Base-by-base conservation (phyloP, 2,797 vertebrate species). In the Anomalospiza imberbis region DNA sequence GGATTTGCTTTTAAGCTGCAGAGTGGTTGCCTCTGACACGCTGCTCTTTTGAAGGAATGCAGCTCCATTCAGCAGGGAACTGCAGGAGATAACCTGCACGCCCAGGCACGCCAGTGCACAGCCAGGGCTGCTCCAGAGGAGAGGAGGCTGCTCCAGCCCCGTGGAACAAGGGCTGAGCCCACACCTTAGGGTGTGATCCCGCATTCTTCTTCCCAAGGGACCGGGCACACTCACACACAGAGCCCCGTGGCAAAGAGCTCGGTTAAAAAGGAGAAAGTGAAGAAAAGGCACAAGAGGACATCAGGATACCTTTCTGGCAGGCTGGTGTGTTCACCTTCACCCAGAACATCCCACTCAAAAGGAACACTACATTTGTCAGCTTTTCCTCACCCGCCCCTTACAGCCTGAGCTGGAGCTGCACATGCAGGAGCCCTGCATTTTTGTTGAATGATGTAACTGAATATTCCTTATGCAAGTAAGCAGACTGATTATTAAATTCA, bases 151-250 rank as follows among this genome's bases (percentile, higher is more conserved):
- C 34, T 31, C 29, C 73, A 47, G 73, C 73, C 48, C 63, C 29
- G 6, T 0, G 74, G 85, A 92, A n/a, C 65, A 1, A 40, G 77
- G 78, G 85, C 15, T 44, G 62, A 96, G 89, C 83, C 83, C 93
- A 89, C 96, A 97, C 93, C 95, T 96, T 32, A 82, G 90, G 88
- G 73, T 42, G 78, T 88, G 94, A 95, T 12, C 65, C 66, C 83
- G 19, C 90, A 51, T 89, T 90, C 83, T 25, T 58, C 18, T 85
- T 91, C 83, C 70, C 79, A 28, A 84, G 71, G 93, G 82, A 90
- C 68, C 47, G 79, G 51, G 70, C 77, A 7, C 0, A 1, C 44
- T 10, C 29, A 45, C 38, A 3, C n/a, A 4, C 29, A 8, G 17
- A 61, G 18, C 2, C 21, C 65, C 60, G 24, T 3, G 48, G 75